Conservation (phyloP, 1,140 invertebrate genomes). For the Teleogryllus occipitalis region DNA sequence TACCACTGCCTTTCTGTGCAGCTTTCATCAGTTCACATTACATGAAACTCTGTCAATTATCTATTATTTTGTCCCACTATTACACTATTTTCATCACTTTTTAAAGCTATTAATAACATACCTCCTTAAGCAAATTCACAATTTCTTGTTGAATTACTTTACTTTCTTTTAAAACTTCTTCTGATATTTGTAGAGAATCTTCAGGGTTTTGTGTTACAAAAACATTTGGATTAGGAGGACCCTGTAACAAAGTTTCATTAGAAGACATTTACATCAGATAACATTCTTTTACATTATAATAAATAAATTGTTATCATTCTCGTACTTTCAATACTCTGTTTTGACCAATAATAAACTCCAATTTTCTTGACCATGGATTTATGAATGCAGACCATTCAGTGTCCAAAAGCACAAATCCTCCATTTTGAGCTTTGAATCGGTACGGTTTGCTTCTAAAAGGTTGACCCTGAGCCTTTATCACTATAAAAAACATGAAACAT, state of each 20-base stretch:
- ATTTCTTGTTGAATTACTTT: conserved; percentile 60
- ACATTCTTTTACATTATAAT: no score
- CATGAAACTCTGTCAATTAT: no score
- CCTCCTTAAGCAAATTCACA: conserved; percentile 54
- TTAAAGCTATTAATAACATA: conserved; percentile 28
- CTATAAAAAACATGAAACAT: conserved; percentile 30
- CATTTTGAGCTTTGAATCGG: conserved; percentile 75
- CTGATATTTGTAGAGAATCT: conserved; percentile 33
- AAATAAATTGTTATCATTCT: conserved; percentile 11
- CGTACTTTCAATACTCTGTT: conserved; percentile 70
- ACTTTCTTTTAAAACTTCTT: conserved; percentile 51
- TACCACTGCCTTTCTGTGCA: no score
- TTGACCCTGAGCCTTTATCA: conserved; percentile 50
- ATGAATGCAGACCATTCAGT: conserved; percentile 91
- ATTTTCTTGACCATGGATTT: conserved; percentile 84
- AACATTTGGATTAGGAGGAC: conserved; percentile 61
- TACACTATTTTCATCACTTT: no score
- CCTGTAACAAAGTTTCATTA: conserved; percentile 35
- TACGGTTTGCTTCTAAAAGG: conserved; percentile 62
- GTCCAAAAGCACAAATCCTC: conserved; percentile 69
- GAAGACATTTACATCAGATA: no score
- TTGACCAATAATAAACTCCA: conserved; percentile 86
- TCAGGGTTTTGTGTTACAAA: conserved; percentile 46
- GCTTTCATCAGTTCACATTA: no score
- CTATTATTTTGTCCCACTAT: no score